phyloP scores from a whole-genome alignment of 2,888 invertebrate species.

The Molorchus minor region DNA sequence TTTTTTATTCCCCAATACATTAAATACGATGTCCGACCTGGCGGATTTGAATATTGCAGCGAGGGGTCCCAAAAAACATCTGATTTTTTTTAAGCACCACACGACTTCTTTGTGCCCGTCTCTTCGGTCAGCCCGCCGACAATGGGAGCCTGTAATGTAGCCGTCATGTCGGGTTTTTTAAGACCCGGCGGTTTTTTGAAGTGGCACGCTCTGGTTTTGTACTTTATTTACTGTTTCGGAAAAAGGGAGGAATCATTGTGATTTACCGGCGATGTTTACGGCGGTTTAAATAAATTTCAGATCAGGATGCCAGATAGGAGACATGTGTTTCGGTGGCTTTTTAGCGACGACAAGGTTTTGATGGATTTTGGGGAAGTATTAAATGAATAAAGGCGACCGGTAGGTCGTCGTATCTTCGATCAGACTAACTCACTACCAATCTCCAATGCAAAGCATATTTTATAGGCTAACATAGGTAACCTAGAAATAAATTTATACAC shows the following conservation, averaged over 20 bases:
- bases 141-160: slow-evolving; percentile 40
- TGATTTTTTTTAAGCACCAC: slow-evolving; percentile 11
- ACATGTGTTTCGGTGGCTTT: no score
- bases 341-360: no score
- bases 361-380: no score
- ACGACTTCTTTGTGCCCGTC: slow-evolving; percentile 39
- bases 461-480: no score
- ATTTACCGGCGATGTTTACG: slow-evolving; percentile 20
- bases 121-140: slow-evolving; percentile 30
- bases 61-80: slow-evolving; percentile 5
- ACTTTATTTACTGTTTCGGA: no score
- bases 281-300: slow-evolving; percentile 13
- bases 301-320: no score
- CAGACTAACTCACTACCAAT: no score
- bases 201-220: slow-evolving; percentile 42
- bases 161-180: slow-evolving; percentile 45
- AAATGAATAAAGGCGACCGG: no score
- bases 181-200: slow-evolving; percentile 44
- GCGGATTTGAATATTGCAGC: slow-evolving; percentile 12
- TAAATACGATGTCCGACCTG: slow-evolving; percentile 12
- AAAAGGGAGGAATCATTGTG: slow-evolving; percentile 33
- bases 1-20: slow-evolving; percentile 5
- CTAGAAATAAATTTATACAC: no score
- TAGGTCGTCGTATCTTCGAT: no score
- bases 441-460: no score